phyloP scores from a whole-genome alignment of 2,888 invertebrate species.

The Ectemnius cavifrons region DNA sequence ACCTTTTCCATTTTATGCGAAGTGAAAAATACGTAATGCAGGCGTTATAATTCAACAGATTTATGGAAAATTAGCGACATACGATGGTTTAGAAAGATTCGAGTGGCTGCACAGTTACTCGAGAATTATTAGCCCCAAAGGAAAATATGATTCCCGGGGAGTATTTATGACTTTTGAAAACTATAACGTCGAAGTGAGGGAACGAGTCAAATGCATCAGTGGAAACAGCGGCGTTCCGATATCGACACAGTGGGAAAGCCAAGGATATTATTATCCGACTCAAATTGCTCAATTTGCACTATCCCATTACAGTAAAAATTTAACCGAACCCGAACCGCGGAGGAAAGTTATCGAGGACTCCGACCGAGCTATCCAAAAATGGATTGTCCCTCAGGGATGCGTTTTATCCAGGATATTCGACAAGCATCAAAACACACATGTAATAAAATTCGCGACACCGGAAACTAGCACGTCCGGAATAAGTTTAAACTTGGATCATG shows the following conservation, averaged over 20 bases:
- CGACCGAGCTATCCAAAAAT: slow-evolving; percentile 83
- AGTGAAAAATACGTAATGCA: slow-evolving; percentile 6
- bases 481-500: slow-evolving; percentile 84
- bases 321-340: slow-evolving; percentile 90
- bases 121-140: slow-evolving; percentile 92
- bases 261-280: slow-evolving; percentile 98
- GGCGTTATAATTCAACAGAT: slow-evolving; percentile 79
- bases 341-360: slow-evolving; percentile 87
- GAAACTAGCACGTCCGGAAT: slow-evolving; percentile 85
- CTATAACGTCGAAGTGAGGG: slow-evolving; percentile 97
- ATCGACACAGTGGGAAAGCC: slow-evolving; percentile 97
- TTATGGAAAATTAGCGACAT: slow-evolving; percentile 89
- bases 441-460: slow-evolving; percentile 86
- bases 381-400: slow-evolving; percentile 87
- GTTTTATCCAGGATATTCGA: slow-evolving; percentile 83
- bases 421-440: slow-evolving; percentile 80
- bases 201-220: slow-evolving; percentile 97
- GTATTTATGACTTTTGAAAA: slow-evolving; percentile 98
- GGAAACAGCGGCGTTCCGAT: slow-evolving; percentile 96
- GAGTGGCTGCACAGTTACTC: slow-evolving; percentile 98
- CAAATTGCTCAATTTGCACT: slow-evolving; percentile 99
- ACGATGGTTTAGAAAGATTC: slow-evolving; percentile 88
- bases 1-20: not conserved
- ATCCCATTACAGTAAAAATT: slow-evolving; percentile 97
- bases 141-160: slow-evolving; percentile 92